Percentiles rank a stretch among this genome's conserved stretches.
These are phyloP conservation scores for Phoebastria nigripes DNA, from an alignment of 2,797 vertebrate species.

Conservation along the genomic window DNA sequence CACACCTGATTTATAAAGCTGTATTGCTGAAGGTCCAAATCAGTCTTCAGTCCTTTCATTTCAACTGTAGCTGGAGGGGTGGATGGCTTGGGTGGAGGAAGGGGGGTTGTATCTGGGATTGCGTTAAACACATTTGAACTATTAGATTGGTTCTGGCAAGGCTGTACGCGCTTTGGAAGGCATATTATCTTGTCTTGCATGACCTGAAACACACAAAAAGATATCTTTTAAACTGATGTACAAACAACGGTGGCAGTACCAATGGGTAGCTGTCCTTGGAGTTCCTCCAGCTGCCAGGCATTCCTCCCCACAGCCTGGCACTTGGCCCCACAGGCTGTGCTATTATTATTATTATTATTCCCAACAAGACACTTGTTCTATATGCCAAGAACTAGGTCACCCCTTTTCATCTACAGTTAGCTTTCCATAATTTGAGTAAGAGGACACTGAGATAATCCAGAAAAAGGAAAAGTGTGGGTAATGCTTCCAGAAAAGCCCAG, in stretches of 20 bases:
- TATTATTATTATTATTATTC: background rate
- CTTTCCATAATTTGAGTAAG: background rate
- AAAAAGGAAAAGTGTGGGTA: background rate
- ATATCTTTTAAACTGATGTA: conserved; percentile 48
- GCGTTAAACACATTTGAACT: conserved; percentile 70
- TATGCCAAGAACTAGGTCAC: background rate
- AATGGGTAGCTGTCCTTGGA: conserved; percentile 40
- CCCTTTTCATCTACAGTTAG: background rate
- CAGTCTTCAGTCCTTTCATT: conserved; percentile 93
- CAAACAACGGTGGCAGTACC: conserved; percentile 27
- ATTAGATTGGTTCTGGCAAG: conserved; percentile 77
- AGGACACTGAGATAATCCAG: background rate
- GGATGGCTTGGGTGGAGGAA: conserved; percentile 73
- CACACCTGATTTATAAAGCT: conserved; percentile 98
- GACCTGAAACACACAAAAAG: conserved; percentile 82
- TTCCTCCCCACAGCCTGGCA: background rate
- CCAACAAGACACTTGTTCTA: background rate
- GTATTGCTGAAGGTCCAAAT: conserved; percentile 96
- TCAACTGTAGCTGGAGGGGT: conserved; percentile 77
- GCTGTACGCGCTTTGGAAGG: conserved; percentile 84
- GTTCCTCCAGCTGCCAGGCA: background rate
- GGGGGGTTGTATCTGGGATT: conserved; percentile 62
- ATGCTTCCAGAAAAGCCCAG: background rate
- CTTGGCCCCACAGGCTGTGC: background rate
- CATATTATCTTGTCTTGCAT: conserved; percentile 99